Percentiles rank a stretch among this genome's conserved stretches.
Conservation (phyloP, 2,888 invertebrate species). For the Limenitis camilla region DNA sequence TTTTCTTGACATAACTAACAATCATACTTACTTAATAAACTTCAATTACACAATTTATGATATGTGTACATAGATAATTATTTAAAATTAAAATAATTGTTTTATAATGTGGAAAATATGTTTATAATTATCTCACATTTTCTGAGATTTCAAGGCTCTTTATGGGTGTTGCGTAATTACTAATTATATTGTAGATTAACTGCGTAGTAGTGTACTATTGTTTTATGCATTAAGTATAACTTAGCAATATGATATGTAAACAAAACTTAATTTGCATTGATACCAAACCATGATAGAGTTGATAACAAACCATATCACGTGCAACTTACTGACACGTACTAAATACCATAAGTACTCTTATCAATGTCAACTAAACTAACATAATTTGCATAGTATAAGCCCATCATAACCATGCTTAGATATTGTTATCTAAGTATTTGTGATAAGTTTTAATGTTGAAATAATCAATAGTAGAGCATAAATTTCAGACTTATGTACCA, state of each 20-base stretch:
- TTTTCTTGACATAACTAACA: not conserved
- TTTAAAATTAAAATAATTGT: not conserved
- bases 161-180: too few relatives aligned
- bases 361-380: not conserved
- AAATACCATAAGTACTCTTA: not conserved
- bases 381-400: not conserved
- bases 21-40: not conserved
- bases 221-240: not conserved
- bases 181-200: too few relatives aligned
- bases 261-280: not conserved
- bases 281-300: not conserved
- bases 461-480: too few relatives aligned
- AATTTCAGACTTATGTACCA: too few relatives aligned
- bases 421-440: too few relatives aligned
- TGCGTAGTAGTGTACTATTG: too few relatives aligned
- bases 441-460: too few relatives aligned
- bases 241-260: not conserved
- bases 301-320: conserved; percentile 4
- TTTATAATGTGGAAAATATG: not conserved
- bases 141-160: not conserved
- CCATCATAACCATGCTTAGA: not conserved
- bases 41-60: not conserved
- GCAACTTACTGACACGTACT: not conserved
- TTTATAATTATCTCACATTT: not conserved
- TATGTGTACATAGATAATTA: not conserved